These are phyloP conservation scores for Homarus gammarus DNA, from an alignment of 2,888 invertebrate species.

Conservation along the genomic window DNA sequence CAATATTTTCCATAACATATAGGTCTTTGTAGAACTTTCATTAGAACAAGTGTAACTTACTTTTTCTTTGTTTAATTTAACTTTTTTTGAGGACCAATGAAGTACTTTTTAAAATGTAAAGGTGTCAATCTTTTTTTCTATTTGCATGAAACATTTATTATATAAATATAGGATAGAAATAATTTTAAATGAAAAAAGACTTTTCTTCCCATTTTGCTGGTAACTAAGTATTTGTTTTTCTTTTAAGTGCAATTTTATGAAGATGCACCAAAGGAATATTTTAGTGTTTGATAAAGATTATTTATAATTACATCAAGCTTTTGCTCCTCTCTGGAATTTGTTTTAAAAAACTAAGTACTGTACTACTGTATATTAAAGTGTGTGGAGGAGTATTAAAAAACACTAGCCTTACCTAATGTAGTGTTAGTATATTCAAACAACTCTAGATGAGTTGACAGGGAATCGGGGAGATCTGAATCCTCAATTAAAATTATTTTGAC, in stretches of 20 bases:
- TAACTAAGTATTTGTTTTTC: too few relatives aligned
- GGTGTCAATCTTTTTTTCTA: background rate
- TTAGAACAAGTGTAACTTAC: background rate
- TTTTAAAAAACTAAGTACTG: background rate
- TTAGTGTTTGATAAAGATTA: background rate
- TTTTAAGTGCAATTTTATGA: background rate
- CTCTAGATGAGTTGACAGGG: too few relatives aligned
- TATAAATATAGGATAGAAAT: background rate
- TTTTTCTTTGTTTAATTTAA: background rate
- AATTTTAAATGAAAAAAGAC: background rate
- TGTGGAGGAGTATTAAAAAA: background rate
- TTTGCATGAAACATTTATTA: background rate
- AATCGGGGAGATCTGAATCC: too few relatives aligned
- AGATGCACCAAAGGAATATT: background rate
- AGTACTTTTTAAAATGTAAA: background rate
- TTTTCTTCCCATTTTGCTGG: background rate
- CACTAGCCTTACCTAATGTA: background rate
- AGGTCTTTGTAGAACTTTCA: background rate
- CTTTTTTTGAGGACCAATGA: background rate
- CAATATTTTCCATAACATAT: background rate
- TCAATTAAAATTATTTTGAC: too few relatives aligned
- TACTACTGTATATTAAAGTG: background rate
- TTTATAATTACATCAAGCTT: background rate
- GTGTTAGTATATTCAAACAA: background rate
- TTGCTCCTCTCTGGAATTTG: background rate